Evolutionary conservation across 2,113 vertebrate genomes (phyloP), one percentile per base, ranked within the genome.

Genomic region (Herpetotheres cachinnans): DNA sequence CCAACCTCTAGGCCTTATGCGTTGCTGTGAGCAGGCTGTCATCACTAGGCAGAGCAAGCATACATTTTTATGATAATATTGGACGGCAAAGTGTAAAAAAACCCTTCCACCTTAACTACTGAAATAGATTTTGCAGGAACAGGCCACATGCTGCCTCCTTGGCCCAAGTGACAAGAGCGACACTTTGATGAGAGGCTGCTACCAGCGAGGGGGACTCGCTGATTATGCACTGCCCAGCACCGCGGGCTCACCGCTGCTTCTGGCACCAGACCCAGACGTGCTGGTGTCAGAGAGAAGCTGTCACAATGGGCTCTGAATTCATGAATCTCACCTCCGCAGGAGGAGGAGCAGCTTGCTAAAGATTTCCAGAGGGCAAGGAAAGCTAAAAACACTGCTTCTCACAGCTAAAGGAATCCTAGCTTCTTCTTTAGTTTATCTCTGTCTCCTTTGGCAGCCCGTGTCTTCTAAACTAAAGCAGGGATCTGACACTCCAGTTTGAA

Each of bases 171-270:
- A 74, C 63, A 58, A 76, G 63, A 89, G 47, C 80, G 86, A 61
- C 1, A 4, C 87, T 95, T 90, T 91, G 95, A 82, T 77, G 91
- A 85, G 90, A 79, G 47, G 81, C 56, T 96, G 89, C 56, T 90
- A 25, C 58, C 87, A 87, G 90, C 4, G 0, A 69, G 73, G 49
- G 34, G 58, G 3, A 29, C 47, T 59, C 55, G 46, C 42, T 89
- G 93, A 69, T 87, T 44, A 6, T 34, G 24, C 18, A 1, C 34
- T 89, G 91, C 76, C 80, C 59, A 16, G 46, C 9, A 0, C 70
- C 0, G 0, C 0, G 0, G 46, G 71, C 77, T 86, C 18, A 0
- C 29, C 0, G 25, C 82, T 40, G 80, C 63, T 22, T 29, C 86
- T 73, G 72, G 38, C 2, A 0, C 79, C 13, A 9, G 69, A 72